A percentile compares a stretch with the other conserved stretches of the same genome.
Conservation (phyloP, 2,797 vertebrate genomes). For the Pygocentrus nattereri region DNA sequence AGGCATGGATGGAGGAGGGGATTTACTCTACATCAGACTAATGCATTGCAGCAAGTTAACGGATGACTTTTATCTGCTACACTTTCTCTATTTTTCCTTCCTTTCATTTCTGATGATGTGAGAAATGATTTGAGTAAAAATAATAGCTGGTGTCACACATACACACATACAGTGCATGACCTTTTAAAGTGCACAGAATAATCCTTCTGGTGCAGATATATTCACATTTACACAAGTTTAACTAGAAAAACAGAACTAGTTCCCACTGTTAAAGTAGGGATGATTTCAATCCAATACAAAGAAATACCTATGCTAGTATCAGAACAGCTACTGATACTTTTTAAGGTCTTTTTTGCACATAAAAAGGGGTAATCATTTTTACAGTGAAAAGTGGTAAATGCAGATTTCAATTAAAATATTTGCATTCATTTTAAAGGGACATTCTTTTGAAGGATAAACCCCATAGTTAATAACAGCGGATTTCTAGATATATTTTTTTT, state of each 20-base stretch:
- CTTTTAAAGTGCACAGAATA: conserved; percentile 4
- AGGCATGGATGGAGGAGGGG: conserved; percentile 92
- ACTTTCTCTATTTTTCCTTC: conserved; percentile 54
- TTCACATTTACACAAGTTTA: background rate
- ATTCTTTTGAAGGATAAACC: too few relatives aligned
- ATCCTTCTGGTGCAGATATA: conserved; percentile 6
- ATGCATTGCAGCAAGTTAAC: conserved; percentile 82
- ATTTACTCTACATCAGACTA: conserved; percentile 92
- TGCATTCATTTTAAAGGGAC: too few relatives aligned
- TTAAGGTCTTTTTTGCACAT: too few relatives aligned
- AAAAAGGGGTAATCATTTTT: too few relatives aligned
- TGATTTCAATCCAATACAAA: background rate
- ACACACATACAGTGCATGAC: conserved; percentile 58
- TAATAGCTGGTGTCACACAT: conserved; percentile 67
- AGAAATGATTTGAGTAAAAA: conserved; percentile 74
- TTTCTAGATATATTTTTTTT: too few relatives aligned
- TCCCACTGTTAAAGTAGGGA: too few relatives aligned
- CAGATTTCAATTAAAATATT: too few relatives aligned
- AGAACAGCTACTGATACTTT: too few relatives aligned
- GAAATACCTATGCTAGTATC: too few relatives aligned
- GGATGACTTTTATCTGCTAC: conserved; percentile 78
- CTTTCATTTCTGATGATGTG: conserved; percentile 63
- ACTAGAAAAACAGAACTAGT: too few relatives aligned
- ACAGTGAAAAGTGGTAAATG: too few relatives aligned
- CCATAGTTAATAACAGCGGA: too few relatives aligned